phyloP scores from a whole-genome alignment of 2,888 invertebrate genomes.

The Dendrolimus pini region DNA sequence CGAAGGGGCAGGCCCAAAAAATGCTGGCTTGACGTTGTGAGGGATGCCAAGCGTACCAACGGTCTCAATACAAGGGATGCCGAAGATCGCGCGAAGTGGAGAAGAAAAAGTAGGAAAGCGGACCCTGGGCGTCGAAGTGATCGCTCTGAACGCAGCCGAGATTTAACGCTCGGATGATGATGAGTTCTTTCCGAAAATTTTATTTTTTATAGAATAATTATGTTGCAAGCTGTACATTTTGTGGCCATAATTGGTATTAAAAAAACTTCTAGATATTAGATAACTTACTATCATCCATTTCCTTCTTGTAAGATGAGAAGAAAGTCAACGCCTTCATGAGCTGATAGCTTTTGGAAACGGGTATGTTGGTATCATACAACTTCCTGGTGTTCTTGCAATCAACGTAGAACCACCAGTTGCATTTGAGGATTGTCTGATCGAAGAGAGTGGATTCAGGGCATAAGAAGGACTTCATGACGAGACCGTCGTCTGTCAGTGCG shows the following conservation, averaged over 20 bases:
- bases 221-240: not conserved
- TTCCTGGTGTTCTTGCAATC: conserved; percentile 89
- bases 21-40: no score
- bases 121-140: no score
- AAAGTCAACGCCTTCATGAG: conserved; percentile 93
- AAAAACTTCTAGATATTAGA: not conserved
- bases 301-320: conserved; percentile 89
- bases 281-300: conserved; percentile 55
- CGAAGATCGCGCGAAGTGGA: no score
- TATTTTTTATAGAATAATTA: no score
- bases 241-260: not conserved
- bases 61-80: no score
- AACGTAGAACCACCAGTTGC: conserved; percentile 97
- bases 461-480: conserved; percentile 93
- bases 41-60: no score
- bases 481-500: conserved; percentile 90
- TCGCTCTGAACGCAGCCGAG: no score
- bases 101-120: no score
- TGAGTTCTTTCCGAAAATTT: no score
- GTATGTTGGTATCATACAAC: conserved; percentile 92
- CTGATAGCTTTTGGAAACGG: conserved; percentile 93
- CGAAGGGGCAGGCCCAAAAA: no score
- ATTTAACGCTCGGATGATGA: no score
- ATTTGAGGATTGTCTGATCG: conserved; percentile 93
- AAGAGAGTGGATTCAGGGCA: conserved; percentile 94